Base-by-base conservation (phyloP, 2,113 vertebrate genomes). In the Takifugu flavidus region DNA sequence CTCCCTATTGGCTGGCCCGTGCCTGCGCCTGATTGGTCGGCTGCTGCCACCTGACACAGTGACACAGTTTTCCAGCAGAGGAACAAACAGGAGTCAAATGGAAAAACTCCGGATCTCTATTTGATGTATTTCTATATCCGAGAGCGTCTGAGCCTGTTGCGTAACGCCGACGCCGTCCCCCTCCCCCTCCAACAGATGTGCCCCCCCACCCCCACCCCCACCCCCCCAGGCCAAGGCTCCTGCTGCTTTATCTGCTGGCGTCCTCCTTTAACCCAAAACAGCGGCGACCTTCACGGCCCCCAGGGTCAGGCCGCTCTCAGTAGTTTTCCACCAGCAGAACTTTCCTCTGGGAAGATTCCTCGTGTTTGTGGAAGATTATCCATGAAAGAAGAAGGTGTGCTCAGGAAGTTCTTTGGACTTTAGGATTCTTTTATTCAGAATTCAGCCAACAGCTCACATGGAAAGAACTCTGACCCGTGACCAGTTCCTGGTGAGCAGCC, bases 1-100 rank as follows among this genome's bases (percentile, higher is more conserved):
- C 12, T 59, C 51, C 58, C 42, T 66, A 85, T 76, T 83, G 78
- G 79, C 61, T 61, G 56, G 74, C 60, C 20, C 47, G 49, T 72
- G 79, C 77, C 76, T 86, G 83, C 14, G 2, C 49, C 43, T 74
- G 76, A 86, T 87, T 87, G 83, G 84, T 71, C 13, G n/a, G 25
- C 2, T 27, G 13, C 27, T 55, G 75, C 49, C 13, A 42, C 53
- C 61, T 89, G 86, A 85, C 86, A 90, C 73, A 84, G 84, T 88
- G 83, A 87, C 82, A 84, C 76, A 84, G 58, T 73, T 88, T 74
- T 61, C 53, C 62, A 58, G 46, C 44, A n/a, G 11, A 53, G 27
- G 29, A 15, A 26, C 43, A 31, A 20, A 31, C 1, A 39, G 20
- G 20, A 20, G 20, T 20, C 20, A 20, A 20, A 20, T 20, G 20